Conservation (phyloP, 2,113 vertebrate species). For the Tetrax tetrax region DNA sequence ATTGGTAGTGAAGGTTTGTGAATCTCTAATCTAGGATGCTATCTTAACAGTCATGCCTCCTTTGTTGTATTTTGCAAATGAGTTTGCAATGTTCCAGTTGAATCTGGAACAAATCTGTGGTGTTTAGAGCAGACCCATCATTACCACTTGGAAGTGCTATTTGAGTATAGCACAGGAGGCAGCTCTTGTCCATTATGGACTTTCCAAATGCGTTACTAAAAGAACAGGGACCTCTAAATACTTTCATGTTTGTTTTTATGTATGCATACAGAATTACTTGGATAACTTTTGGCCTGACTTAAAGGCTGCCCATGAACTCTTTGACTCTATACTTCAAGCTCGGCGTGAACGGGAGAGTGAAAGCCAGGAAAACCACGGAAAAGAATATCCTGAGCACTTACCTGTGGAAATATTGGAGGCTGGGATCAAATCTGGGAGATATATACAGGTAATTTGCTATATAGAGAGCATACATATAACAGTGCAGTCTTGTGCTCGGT, state of each 20-base stretch:
- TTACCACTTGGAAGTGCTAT: neutral
- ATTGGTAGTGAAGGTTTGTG: neutral
- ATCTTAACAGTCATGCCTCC: neutral
- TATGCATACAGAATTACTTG: conserved; percentile 85
- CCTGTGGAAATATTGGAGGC: conserved; percentile 86
- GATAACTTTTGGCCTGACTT: conserved; percentile 91
- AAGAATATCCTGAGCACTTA: conserved; percentile 88
- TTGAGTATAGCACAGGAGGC: neutral
- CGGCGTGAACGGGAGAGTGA: conserved; percentile 83
- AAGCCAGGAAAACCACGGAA: conserved; percentile 78
- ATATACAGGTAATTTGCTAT: conserved; percentile 77
- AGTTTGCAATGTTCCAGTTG: too few species aligned
- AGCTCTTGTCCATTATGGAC: neutral
- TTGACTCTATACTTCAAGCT: conserved; percentile 84
- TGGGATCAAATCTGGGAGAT: conserved; percentile 93
- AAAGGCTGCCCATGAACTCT: conserved; percentile 85
- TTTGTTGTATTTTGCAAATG: neutral
- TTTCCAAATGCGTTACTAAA: neutral
- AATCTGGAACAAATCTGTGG: neutral
- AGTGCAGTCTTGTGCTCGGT: neutral
- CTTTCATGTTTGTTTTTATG: neutral
- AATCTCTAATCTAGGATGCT: neutral
- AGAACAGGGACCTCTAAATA: neutral
- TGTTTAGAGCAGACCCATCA: neutral
- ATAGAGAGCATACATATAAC: neutral